Conservation (phyloP, 2,797 vertebrate genomes). For the Pogonophryne albipinna region DNA sequence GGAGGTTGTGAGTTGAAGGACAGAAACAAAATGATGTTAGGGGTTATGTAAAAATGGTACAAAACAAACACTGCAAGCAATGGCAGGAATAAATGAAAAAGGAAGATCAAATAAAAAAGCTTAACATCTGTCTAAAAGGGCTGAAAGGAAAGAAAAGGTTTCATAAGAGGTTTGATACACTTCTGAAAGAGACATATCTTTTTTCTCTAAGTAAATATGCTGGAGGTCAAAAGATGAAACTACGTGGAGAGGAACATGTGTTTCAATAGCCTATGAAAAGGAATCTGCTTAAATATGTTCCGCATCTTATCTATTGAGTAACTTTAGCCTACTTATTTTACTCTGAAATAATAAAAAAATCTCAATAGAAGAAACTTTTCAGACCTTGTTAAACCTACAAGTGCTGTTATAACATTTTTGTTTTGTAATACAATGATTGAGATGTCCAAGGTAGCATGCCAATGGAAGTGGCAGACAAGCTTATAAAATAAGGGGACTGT, state of each 20-base stretch:
- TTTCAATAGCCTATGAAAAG: slow-evolving; percentile 8
- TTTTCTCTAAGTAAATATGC: slow-evolving; percentile 44
- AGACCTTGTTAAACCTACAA: slow-evolving; percentile 37
- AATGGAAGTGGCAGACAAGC: slow-evolving; percentile 20
- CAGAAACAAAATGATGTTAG: slow-evolving; percentile 28
- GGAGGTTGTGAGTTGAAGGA: slow-evolving; percentile 60
- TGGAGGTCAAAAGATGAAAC: slow-evolving; percentile 51
- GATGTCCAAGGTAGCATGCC: slow-evolving; percentile 24
- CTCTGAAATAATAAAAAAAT: slow-evolving; percentile 20
- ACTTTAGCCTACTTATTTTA: slow-evolving; percentile 15
- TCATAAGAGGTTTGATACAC: slow-evolving; percentile 17
- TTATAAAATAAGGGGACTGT: slow-evolving; percentile 1
- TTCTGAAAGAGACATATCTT: slow-evolving; percentile 33
- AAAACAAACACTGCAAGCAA: slow-evolving; percentile 31
- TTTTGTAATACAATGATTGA: slow-evolving; percentile 28
- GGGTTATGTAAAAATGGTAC: slow-evolving; percentile 30
- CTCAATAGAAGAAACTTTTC: slow-evolving; percentile 12
- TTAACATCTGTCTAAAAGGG: slow-evolving; percentile 21
- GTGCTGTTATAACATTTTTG: slow-evolving; percentile 8
- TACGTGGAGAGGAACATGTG: background rate
- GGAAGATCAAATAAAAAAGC: slow-evolving; percentile 34
- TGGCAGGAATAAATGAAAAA: slow-evolving; percentile 12
- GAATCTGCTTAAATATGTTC: slow-evolving; percentile 26
- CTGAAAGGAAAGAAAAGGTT: slow-evolving; percentile 39
- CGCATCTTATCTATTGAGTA: slow-evolving; percentile 18